Evolutionary conservation across 2,888 invertebrate genomes (phyloP).

Genomic region (Temnothorax ravouxi): DNA sequence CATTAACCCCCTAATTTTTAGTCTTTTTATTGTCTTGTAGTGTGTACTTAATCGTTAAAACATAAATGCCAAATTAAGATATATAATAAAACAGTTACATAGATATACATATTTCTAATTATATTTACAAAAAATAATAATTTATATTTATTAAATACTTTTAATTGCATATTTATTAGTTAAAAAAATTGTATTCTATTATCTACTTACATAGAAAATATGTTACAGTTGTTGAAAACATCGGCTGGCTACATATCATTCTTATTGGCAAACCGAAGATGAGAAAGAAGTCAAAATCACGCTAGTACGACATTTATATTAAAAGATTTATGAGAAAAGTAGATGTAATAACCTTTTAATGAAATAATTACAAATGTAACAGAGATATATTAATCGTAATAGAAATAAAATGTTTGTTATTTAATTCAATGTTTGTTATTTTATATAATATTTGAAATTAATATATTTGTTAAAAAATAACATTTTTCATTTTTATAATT

Average conservation of each 20-base stretch:
- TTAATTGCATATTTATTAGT: neutral
- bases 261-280: conserved; percentile 9
- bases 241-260: conserved; percentile 43
- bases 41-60: neutral
- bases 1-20: neutral
- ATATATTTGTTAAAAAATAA: neutral
- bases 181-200: neutral
- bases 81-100: neutral
- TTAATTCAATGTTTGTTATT: neutral
- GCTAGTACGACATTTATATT: neutral
- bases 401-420: conserved; percentile 20
- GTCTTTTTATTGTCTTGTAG: neutral
- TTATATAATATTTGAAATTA: conserved; percentile 1
- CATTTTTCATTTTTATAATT: neutral
- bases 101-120: neutral
- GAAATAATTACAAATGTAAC: neutral
- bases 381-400: neutral
- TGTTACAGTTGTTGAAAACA: conserved; percentile 26
- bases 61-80: neutral
- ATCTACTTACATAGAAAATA: neutral
- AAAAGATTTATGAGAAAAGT: neutral
- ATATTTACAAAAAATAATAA: neutral
- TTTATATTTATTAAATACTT: neutral
- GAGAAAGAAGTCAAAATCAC: neutral
- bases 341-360: neutral